phyloP scores from a whole-genome alignment of 2,797 vertebrate species.

The Synaphobranchus kaupii region DNA sequence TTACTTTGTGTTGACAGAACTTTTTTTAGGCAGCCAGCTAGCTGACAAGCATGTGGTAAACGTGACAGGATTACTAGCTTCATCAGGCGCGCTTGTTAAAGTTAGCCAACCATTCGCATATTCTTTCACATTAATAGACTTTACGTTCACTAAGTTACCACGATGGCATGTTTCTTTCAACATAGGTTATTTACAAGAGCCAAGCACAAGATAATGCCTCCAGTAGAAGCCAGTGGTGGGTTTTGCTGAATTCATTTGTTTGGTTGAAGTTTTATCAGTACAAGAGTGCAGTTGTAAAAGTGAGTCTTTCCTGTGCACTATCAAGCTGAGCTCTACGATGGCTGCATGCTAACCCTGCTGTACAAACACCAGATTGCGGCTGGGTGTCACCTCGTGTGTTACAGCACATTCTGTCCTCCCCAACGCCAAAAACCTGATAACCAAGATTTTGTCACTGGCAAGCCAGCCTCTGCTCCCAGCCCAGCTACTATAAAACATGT shows the following conservation, averaged over 20 bases:
- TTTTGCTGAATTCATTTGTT: background rate
- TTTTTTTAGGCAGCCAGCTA: background rate
- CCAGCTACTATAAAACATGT: background rate
- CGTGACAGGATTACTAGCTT: background rate
- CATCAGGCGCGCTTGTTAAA: background rate
- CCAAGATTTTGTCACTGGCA: background rate
- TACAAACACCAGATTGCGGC: background rate
- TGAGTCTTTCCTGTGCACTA: background rate
- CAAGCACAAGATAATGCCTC: background rate
- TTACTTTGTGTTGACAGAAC: no score
- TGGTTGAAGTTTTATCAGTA: background rate
- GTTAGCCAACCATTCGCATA: no score
- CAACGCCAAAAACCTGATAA: background rate
- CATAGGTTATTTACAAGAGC: background rate
- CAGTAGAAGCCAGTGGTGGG: background rate
- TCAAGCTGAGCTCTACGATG: background rate
- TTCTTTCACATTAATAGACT: no score
- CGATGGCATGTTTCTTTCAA: background rate
- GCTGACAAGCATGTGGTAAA: background rate
- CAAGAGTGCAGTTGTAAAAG: background rate
- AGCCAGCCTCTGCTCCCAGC: background rate
- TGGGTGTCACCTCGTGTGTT: background rate
- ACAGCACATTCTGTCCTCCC: background rate
- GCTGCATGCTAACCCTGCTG: background rate
- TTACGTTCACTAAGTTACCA: background rate